Conservation (phyloP, 1,140 invertebrate genomes). For the Drosophila mojavensis region DNA sequence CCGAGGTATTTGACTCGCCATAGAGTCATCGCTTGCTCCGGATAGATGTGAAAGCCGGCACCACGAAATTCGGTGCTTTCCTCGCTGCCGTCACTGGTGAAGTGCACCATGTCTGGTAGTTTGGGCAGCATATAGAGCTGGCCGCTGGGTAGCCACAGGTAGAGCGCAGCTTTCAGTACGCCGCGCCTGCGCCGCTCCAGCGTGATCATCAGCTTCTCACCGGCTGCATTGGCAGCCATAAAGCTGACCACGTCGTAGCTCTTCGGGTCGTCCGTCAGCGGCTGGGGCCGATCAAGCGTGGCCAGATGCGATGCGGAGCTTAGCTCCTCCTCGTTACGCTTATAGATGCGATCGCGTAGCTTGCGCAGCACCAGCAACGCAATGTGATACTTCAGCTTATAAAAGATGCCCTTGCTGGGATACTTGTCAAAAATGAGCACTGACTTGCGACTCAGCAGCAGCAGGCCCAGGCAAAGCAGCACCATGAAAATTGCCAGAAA, state of each 20-base stretch:
- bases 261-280: conserved; percentile 62
- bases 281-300: conserved; percentile 63
- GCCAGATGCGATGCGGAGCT: conserved; percentile 51
- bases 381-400: conserved; percentile 64
- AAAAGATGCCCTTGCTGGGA: conserved; percentile 72
- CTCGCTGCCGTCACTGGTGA: conserved; percentile 63
- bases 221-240: conserved; percentile 66
- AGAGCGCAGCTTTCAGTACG: conserved; percentile 68
- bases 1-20: conserved; percentile 69
- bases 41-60: conserved; percentile 70
- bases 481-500: conserved; percentile 45
- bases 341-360: conserved; percentile 68
- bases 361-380: conserved; percentile 61
- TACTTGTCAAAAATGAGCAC: conserved; percentile 75
- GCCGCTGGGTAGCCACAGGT: conserved; percentile 63
- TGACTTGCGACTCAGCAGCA: conserved; percentile 62
- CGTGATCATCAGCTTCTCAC: conserved; percentile 67
- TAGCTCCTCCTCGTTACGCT: conserved; percentile 56
- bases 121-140: conserved; percentile 58
- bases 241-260: conserved; percentile 79
- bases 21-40: conserved; percentile 64
- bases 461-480: conserved; percentile 34
- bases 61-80: conserved; percentile 72
- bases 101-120: conserved; percentile 76
- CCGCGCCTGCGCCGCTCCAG: conserved; percentile 67